Evolutionary conservation across 2,797 vertebrate species (phyloP), one percentile per base, ranked within the genome.

Genomic region (Aldrovandia affinis): DNA sequence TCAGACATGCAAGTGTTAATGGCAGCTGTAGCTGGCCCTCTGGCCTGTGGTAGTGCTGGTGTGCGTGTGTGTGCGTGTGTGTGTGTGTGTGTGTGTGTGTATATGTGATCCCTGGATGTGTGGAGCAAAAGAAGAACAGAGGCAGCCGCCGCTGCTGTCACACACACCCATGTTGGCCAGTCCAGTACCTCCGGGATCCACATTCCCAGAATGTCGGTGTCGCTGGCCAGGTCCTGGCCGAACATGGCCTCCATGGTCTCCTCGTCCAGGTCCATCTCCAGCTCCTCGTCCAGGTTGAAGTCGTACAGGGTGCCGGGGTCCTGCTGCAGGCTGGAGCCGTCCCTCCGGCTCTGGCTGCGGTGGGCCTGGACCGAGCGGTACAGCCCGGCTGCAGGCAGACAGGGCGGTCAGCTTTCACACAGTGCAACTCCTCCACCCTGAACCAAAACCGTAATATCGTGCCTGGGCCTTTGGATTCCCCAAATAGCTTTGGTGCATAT

Each of bases 161-260:
- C 97, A 96, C 98, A 99, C 98, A 99, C 98, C 98, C 98, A 99
- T 96, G 98, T 99, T 96, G 98, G 98, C 98, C 98, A 99, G 93
- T 99, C 98, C 97, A 99, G 89, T 99, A 99, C 98, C 98, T 99
- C 98, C 95, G 98, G 98, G 97, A 99, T 98, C 98, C 98, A 99
- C 98, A 99, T 99, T 98, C 98, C 98, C 97, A 99, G 98, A 97
- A 99, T 99, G 97, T 99, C 98, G 63, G 96, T 97, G 95, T 99
- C 98, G 81, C 95, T 95, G 91, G 97, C 95, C 81, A 99, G 96
- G 90, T 99, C 98, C 94, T 99, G 98, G 84, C 97, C 98, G 84
- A 99, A 99, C 98, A 99, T 98, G 91, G 98, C 98, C 94, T 99
- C 98, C 98, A 99, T 98, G 44, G 98, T 97, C 94, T 99, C 98